Percentiles rank a stretch among this genome's conserved stretches.
Conservation (phyloP, 2,888 invertebrate species). For the Dusona sp. region DNA sequence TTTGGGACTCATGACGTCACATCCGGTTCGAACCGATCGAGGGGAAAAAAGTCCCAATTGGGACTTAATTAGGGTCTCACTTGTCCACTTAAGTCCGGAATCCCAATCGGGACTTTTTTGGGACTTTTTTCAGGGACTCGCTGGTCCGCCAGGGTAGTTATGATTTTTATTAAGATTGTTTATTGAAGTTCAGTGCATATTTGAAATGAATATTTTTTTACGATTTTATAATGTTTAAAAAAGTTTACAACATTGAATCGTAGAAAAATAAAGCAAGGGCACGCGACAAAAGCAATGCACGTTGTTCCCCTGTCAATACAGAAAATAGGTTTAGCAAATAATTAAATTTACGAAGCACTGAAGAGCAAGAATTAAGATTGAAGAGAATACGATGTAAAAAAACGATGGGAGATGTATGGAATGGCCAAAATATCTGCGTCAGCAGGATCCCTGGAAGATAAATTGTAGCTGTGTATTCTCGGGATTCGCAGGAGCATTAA, state of each 20-base stretch:
- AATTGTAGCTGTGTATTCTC: constrained; percentile 74
- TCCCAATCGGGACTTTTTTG: too few relatives aligned
- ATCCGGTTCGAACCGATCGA: too few relatives aligned
- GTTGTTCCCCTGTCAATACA: constrained; percentile 13
- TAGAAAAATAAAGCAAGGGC: too few relatives aligned
- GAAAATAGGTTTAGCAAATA: constrained; percentile 42
- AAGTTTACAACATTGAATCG: too few relatives aligned
- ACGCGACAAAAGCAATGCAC: constrained; percentile 18
- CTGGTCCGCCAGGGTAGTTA: too few relatives aligned
- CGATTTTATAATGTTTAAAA: not conserved
- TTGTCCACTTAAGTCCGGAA: too few relatives aligned
- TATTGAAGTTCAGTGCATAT: too few relatives aligned
- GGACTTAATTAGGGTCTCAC: too few relatives aligned
- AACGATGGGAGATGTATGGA: constrained; percentile 69
- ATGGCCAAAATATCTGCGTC: constrained; percentile 75
- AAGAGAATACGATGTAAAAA: constrained; percentile 24
- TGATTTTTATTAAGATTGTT: too few relatives aligned
- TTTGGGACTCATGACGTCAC: too few relatives aligned
- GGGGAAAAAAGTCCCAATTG: too few relatives aligned
- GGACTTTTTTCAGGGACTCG: too few relatives aligned
- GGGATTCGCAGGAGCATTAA: constrained; percentile 81
- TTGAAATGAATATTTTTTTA: not conserved
- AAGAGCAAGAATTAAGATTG: constrained; percentile 7
- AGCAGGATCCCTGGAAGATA: constrained; percentile 76
- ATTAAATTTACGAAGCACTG: constrained; percentile 17